phyloP scores from a whole-genome alignment of 2,888 invertebrate genomes.

The Matsumyia berberina region DNA sequence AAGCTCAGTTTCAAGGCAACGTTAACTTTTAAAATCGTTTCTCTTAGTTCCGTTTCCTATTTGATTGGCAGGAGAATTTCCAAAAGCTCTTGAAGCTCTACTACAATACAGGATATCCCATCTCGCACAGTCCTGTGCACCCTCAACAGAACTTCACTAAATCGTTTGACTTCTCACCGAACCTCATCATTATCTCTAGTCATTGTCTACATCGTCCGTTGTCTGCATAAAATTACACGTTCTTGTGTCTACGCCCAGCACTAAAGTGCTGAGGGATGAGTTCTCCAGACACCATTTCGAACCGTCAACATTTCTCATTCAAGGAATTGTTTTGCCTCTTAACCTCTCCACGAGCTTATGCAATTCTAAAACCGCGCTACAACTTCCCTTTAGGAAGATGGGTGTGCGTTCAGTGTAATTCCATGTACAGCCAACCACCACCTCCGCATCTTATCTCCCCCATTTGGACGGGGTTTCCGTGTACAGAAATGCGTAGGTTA shows the following conservation, averaged over 20 bases:
- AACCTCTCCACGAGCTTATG: conserved; percentile 37
- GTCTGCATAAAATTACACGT: neutral
- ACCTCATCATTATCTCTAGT: conserved; percentile 1
- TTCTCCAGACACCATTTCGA: conserved; percentile 37
- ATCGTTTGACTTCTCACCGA: neutral
- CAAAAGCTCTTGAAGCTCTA: no score
- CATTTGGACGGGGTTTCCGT: conserved; percentile 48
- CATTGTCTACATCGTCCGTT: neutral
- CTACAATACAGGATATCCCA: no score
- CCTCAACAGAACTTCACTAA: no score
- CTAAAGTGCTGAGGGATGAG: conserved; percentile 46
- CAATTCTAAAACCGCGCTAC: conserved; percentile 40
- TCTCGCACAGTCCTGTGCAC: no score
- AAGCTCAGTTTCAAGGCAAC: no score
- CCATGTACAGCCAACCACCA: neutral
- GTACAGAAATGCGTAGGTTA: conserved; percentile 56
- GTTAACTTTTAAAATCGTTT: no score
- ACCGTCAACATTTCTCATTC: conserved; percentile 27
- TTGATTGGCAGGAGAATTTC: no score
- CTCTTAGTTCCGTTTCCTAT: no score
- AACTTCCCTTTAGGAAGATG: conserved; percentile 42
- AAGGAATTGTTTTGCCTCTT: conserved; percentile 48
- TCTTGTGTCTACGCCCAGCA: conserved; percentile 10
- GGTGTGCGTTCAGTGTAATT: conserved; percentile 7
- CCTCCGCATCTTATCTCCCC: conserved; percentile 62